Evolutionary conservation across 2,113 vertebrate species (phyloP).

Genomic region (Entelurus aequoreus): DNA sequence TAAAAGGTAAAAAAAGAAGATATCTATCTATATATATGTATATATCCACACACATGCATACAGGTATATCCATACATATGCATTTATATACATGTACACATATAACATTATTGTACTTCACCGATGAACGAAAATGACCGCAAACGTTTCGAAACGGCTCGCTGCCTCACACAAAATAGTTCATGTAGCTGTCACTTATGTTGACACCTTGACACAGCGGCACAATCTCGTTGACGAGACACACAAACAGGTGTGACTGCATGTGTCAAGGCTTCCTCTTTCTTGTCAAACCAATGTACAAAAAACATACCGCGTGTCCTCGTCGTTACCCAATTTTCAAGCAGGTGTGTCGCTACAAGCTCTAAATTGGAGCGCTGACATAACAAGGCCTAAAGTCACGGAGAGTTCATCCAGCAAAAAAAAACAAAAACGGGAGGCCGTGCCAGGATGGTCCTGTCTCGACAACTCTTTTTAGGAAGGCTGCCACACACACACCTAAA

Average conservation of each 20-base stretch:
- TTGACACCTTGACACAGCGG: too few relatives aligned
- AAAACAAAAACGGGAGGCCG: conserved; percentile 25
- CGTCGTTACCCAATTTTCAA: conserved; percentile 28
- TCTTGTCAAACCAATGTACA: conserved; percentile 4
- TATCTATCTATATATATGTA: too few relatives aligned
- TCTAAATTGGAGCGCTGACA: conserved; percentile 24
- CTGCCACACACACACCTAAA: conserved; percentile 20
- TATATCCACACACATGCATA: too few relatives aligned
- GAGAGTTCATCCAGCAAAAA: conserved; percentile 61
- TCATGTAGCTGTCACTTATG: background rate
- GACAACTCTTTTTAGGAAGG: conserved; percentile 49
- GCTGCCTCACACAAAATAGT: too few relatives aligned
- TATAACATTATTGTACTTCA: too few relatives aligned
- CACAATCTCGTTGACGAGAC: too few relatives aligned
- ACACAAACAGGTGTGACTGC: conserved; percentile 19
- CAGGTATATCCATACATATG: too few relatives aligned
- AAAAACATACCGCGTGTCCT: conserved; percentile 35
- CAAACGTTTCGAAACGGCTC: too few relatives aligned
- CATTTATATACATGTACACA: too few relatives aligned
- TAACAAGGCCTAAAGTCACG: conserved; percentile 43
- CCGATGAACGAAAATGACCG: too few relatives aligned
- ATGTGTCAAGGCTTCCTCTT: background rate
- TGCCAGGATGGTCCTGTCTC: conserved; percentile 59
- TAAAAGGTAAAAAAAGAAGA: too few relatives aligned
- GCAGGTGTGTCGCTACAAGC: conserved; percentile 19